These are phyloP conservation scores for Sinhomidia bicolor DNA, from an alignment of 2,888 invertebrate species.

Conservation along the genomic window DNA sequence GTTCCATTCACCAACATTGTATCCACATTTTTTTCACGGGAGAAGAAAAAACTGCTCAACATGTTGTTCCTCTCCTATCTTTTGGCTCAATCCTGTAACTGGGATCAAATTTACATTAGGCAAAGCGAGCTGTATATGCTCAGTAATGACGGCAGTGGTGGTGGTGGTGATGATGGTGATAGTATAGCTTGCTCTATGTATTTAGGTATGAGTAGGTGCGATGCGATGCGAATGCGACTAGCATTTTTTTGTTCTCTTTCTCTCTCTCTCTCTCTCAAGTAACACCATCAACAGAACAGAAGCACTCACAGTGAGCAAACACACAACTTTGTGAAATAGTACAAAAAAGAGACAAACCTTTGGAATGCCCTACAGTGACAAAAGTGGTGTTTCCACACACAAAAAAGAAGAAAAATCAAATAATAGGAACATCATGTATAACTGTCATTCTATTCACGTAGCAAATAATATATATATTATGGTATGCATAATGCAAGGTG, in stretches of 20 bases:
- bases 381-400: not conserved
- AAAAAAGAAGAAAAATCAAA: not conserved
- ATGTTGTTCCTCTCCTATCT: not conserved
- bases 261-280: not conserved
- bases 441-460: not conserved
- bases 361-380: not conserved
- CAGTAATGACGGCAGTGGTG: no score
- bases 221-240: no score
- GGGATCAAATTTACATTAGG: slow-evolving; percentile 63
- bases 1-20: not conserved
- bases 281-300: not conserved
- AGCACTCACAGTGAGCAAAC: not conserved
- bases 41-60: slow-evolving; percentile 29
- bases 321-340: not conserved
- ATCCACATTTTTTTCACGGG: not conserved
- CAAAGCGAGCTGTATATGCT: slow-evolving; percentile 33
- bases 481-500: not conserved
- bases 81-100: slow-evolving; percentile 30
- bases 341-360: not conserved
- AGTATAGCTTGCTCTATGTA: no score
- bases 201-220: no score
- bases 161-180: not conserved
- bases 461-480: no score
- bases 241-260: no score
- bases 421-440: no score